phyloP scores from a whole-genome alignment of 1,140 invertebrate genomes.

The Drosophila chauvacae region DNA sequence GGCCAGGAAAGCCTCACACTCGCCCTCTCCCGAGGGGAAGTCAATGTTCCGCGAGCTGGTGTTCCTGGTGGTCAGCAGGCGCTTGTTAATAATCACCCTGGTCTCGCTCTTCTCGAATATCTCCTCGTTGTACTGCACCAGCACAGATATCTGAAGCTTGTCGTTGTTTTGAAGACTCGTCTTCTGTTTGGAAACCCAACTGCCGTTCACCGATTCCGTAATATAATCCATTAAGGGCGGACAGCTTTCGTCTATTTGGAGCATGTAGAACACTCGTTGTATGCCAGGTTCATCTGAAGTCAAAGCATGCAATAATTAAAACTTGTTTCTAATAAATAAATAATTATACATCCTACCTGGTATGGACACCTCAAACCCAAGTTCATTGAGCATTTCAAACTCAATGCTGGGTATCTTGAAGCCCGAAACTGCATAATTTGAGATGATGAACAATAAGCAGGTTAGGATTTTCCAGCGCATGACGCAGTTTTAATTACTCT shows the following conservation, averaged over 20 bases:
- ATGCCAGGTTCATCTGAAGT: conserved; percentile 60
- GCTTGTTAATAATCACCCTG: conserved; percentile 56
- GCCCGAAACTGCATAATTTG: conserved; percentile 9
- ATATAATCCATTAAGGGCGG: conserved; percentile 70
- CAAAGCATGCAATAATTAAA: neutral
- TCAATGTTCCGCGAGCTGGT: conserved; percentile 17
- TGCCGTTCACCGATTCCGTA: conserved; percentile 47
- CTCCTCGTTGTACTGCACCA: conserved; percentile 65
- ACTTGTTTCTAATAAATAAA: too few relatives aligned
- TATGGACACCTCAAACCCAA: conserved; percentile 68
- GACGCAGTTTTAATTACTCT: conserved; percentile 53
- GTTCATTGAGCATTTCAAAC: conserved; percentile 49
- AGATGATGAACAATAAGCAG: conserved; percentile 1
- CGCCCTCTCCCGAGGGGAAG: conserved; percentile 13
- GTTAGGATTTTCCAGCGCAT: conserved; percentile 35
- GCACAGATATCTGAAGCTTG: conserved; percentile 55
- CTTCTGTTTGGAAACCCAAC: conserved; percentile 50
- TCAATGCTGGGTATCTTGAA: conserved; percentile 60
- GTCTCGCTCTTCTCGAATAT: conserved; percentile 67
- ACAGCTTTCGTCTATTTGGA: conserved; percentile 63
- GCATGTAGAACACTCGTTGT: conserved; percentile 62
- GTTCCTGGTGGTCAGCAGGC: conserved; percentile 49
- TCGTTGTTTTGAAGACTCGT: conserved; percentile 60
- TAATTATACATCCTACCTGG: conserved; percentile 51
- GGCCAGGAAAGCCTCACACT: conserved; percentile 38